Conservation (phyloP, 2,888 invertebrate species). For the Ctena decussata region DNA sequence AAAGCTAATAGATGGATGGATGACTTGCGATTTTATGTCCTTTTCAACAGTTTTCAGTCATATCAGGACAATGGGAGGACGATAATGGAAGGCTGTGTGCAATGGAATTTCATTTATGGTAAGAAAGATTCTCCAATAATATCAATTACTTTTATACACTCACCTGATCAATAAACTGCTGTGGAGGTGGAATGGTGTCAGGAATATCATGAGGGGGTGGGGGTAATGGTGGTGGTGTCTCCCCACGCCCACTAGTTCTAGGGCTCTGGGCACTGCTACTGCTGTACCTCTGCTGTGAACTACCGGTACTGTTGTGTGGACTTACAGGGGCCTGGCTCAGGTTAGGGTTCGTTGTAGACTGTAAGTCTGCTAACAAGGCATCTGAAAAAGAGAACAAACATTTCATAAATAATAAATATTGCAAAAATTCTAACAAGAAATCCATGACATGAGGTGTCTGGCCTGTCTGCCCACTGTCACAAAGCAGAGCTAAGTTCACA, state of each 20-base stretch:
- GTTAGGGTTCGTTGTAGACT: conserved; percentile 94
- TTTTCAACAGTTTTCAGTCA: too few relatives aligned
- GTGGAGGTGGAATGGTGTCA: conserved; percentile 75
- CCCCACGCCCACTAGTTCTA: conserved; percentile 33
- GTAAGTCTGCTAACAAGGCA: conserved; percentile 97
- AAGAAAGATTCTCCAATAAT: too few relatives aligned
- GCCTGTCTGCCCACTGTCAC: too few relatives aligned
- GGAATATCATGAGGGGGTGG: conserved; percentile 82
- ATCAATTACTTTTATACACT: not conserved
- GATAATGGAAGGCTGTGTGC: too few relatives aligned
- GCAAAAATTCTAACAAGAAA: too few relatives aligned
- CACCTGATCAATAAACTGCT: conserved; percentile 74
- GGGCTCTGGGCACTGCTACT: conserved; percentile 6
- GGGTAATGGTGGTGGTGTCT: conserved; percentile 83
- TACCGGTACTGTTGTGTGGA: conserved; percentile 28
- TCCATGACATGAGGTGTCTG: too few relatives aligned
- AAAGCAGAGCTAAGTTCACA: too few relatives aligned
- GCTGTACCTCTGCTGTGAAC: conserved; percentile 5
- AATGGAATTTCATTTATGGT: too few relatives aligned
- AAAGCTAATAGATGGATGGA: too few relatives aligned
- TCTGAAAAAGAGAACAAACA: conserved; percentile 90
- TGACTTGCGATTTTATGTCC: too few relatives aligned
- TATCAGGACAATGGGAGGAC: too few relatives aligned
- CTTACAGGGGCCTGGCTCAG: not conserved
- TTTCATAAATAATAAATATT: too few relatives aligned